These are phyloP conservation scores for Perccottus glenii DNA, from an alignment of 2,113 vertebrate species.

Conservation along the genomic window DNA sequence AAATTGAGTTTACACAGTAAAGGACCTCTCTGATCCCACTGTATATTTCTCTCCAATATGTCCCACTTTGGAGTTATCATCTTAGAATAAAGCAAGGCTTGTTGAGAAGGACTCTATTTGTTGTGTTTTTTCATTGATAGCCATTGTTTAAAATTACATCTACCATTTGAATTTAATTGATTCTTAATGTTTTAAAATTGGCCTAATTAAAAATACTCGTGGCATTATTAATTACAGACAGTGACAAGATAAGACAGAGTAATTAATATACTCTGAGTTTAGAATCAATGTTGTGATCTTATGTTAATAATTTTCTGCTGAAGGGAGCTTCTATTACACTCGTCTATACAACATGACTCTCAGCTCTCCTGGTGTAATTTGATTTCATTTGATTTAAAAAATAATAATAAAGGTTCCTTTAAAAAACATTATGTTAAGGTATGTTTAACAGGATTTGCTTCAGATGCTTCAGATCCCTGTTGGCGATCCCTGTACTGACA, in stretches of 20 bases:
- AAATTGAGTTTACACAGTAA: slow-evolving; percentile 20
- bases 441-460: too few species aligned
- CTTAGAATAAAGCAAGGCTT: not conserved
- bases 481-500: too few species aligned
- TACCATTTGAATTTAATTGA: slow-evolving; percentile 22
- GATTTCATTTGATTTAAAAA: too few species aligned
- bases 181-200: slow-evolving; percentile 41
- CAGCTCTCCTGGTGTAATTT: too few species aligned
- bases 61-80: not conserved
- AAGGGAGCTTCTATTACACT: too few species aligned
- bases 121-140: not conserved
- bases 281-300: too few species aligned
- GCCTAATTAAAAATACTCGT: slow-evolving; percentile 36
- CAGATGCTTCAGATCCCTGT: too few species aligned
- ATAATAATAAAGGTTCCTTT: too few species aligned
- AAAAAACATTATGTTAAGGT: too few species aligned
- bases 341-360: too few species aligned
- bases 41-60: slow-evolving; percentile 1
- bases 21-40: not conserved
- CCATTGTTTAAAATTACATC: not conserved
- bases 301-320: too few species aligned
- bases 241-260: slow-evolving; percentile 32
- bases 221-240: slow-evolving; percentile 57
- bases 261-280: slow-evolving; percentile 34
- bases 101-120: not conserved